phyloP scores from a whole-genome alignment of 2,888 invertebrate genomes.

The Hydrotaea cyrtoneurina region DNA sequence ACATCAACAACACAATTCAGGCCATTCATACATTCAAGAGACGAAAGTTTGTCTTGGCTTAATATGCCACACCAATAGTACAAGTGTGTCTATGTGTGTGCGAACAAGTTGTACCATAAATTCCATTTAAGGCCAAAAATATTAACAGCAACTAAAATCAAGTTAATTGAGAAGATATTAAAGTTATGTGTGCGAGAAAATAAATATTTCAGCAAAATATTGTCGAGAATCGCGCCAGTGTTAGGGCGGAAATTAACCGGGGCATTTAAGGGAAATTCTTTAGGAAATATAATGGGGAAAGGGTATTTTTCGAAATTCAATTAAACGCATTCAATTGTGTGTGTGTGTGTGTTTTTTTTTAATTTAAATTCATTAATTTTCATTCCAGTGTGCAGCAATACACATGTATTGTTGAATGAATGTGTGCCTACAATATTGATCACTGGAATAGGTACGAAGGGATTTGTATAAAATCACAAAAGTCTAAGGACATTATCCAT shows the following conservation, averaged over 20 bases:
- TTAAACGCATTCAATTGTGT: neutral
- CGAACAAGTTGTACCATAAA: neutral
- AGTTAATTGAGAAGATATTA: neutral
- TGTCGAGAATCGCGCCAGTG: neutral
- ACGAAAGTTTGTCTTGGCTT: neutral
- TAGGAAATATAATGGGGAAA: no score
- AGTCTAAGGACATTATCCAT: no score
- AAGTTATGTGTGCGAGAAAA: conserved; percentile 5
- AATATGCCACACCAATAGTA: no score
- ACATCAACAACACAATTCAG: neutral
- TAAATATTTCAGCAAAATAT: neutral
- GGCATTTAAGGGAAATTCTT: neutral
- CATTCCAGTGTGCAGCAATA: conserved; percentile 11
- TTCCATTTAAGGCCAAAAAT: neutral
- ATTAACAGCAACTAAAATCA: neutral
- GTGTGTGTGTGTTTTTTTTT: no score
- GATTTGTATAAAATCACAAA: no score
- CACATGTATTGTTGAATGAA: neutral
- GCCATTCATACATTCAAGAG: conserved; percentile 19
- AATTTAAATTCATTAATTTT: conserved; percentile 28
- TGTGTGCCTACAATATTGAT: no score
- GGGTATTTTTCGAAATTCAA: neutral
- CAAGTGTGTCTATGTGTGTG: no score
- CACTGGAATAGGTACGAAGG: no score
- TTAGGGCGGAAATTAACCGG: neutral